Conservation (phyloP, 2,888 invertebrate species). For the Cataglyphis cursor region DNA sequence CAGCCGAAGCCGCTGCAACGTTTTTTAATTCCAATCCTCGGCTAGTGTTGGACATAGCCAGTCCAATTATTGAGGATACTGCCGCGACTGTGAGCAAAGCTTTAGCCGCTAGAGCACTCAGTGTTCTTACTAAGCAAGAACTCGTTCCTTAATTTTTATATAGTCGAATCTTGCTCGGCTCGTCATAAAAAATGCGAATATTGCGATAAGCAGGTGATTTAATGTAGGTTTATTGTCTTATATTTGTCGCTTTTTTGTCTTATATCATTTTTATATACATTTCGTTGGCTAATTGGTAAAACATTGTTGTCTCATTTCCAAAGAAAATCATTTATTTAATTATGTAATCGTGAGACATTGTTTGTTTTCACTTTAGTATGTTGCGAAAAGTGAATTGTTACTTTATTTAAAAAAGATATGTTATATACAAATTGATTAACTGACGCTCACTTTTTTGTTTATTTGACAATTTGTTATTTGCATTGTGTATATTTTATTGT, state of each 20-base stretch:
- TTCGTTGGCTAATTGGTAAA: background rate
- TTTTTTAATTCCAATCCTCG: slow-evolving; percentile 92
- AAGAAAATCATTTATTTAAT: slow-evolving; percentile 26
- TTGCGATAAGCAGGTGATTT: background rate
- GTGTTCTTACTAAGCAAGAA: slow-evolving; percentile 89
- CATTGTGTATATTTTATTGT: slow-evolving; percentile 8
- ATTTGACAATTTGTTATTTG: slow-evolving; percentile 38
- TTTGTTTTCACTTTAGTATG: background rate
- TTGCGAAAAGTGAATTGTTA: background rate
- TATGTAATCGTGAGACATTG: background rate
- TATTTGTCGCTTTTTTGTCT: slow-evolving; percentile 28
- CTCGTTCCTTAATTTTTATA: slow-evolving; percentile 85
- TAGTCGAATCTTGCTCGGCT: background rate
- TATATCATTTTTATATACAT: background rate
- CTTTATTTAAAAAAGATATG: background rate
- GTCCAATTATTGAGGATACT: slow-evolving; percentile 91
- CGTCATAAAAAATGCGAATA: slow-evolving; percentile 1
- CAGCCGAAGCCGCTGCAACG: slow-evolving; percentile 90
- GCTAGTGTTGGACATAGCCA: slow-evolving; percentile 90
- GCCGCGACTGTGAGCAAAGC: slow-evolving; percentile 89
- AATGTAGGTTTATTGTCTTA: background rate
- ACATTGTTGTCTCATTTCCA: slow-evolving; percentile 2
- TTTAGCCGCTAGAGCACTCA: slow-evolving; percentile 89
- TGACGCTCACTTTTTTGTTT: background rate
- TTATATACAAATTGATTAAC: slow-evolving; percentile 2